Evolutionary conservation across 2,113 vertebrate genomes (phyloP).

Genomic region (Pterocles burchelli): DNA sequence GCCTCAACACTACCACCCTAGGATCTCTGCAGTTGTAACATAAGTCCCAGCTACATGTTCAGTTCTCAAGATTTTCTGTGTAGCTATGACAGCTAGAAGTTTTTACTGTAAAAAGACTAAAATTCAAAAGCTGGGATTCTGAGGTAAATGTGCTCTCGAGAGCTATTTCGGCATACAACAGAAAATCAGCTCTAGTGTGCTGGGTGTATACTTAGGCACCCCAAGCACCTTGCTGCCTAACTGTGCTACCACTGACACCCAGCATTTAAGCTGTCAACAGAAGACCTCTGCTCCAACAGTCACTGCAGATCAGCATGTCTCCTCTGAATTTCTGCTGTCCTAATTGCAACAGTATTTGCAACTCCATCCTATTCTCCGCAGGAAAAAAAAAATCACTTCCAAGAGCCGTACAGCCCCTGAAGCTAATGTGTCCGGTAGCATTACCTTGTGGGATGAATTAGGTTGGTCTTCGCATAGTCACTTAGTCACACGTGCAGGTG

Average conservation of each 20-base stretch:
- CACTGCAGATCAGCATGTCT: rapidly evolving
- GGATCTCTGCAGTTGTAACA: not conserved
- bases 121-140: not conserved
- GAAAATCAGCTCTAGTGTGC: not conserved
- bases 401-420: not conserved
- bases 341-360: not conserved
- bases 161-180: rapidly evolving
- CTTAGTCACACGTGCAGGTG: not conserved
- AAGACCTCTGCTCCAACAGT: not conserved
- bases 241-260: not conserved
- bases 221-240: not conserved
- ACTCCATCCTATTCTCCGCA: not conserved
- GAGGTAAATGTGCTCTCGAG: not conserved
- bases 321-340: not conserved
- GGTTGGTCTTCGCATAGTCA: not conserved
- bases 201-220: not conserved
- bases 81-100: not conserved
- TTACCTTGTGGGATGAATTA: not conserved
- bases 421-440: not conserved
- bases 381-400: not conserved
- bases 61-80: not conserved
- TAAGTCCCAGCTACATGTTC: not conserved
- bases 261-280: too few species aligned
- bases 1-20: rapidly evolving
- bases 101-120: not conserved